These are phyloP conservation scores for Austrolebias charrua DNA, from an alignment of 2,797 vertebrate genomes.

Conservation along the genomic window DNA sequence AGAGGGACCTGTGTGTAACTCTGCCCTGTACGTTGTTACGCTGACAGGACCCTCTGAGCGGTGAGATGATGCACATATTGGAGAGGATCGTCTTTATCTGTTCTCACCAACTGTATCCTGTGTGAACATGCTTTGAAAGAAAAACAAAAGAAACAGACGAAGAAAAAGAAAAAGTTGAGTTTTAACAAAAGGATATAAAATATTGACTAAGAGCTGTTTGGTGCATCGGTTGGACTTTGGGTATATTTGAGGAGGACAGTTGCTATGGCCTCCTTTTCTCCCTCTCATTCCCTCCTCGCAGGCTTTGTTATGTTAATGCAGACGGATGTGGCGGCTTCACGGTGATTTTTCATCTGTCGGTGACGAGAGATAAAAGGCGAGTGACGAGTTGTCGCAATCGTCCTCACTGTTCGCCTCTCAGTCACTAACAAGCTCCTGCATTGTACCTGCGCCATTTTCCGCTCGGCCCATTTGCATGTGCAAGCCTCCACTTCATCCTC, in stretches of 20 bases:
- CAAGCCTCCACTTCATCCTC: slow-evolving; percentile 72
- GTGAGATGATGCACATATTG: slow-evolving; percentile 84
- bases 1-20: slow-evolving; percentile 90
- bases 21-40: slow-evolving; percentile 94
- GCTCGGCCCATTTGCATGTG: slow-evolving; percentile 88
- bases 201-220: slow-evolving; percentile 47
- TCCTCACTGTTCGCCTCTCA: slow-evolving; percentile 95
- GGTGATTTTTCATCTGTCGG: slow-evolving; percentile 97
- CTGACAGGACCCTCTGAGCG: slow-evolving; percentile 82
- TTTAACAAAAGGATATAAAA: slow-evolving; percentile 9
- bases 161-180: slow-evolving; percentile 26
- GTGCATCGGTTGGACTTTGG: slow-evolving; percentile 66
- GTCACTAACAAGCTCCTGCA: slow-evolving; percentile 97
- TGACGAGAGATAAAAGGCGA: slow-evolving; percentile 96
- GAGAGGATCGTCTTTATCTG: slow-evolving; percentile 87
- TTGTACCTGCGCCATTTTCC: slow-evolving; percentile 91
- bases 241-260: slow-evolving; percentile 71
- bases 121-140: slow-evolving; percentile 26
- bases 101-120: slow-evolving; percentile 76
- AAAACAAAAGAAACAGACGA: slow-evolving; percentile 16
- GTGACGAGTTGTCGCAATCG: slow-evolving; percentile 98
- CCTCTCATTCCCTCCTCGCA: slow-evolving; percentile 77
- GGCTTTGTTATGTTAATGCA: slow-evolving; percentile 99
- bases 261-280: slow-evolving; percentile 73
- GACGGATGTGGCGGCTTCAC: slow-evolving; percentile 97